Base-by-base conservation (phyloP, 2,888 invertebrate genomes). In the Agonopterix subpropinquella region DNA sequence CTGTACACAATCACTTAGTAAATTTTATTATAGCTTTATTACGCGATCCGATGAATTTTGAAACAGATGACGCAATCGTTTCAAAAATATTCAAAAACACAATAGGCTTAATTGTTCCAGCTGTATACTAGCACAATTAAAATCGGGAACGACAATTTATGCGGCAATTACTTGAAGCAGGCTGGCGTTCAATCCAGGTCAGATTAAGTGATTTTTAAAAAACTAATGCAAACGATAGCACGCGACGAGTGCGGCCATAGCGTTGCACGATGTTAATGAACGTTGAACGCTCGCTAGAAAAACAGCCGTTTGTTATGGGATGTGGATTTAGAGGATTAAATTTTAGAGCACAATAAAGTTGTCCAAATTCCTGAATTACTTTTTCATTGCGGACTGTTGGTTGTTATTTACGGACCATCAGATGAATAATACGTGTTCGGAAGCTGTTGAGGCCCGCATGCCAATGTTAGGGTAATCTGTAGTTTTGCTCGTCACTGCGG, bases 121-220 rank as follows among this genome's bases (percentile, higher is more conserved):
- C 15, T 39, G 39, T 39, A 39, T n/a, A n/a, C 39, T n/a, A 39
- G 70, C 60, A 80, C 77, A 77, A 82, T 77, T 77, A 77, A 79
- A 74, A 76, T 64, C 65, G 73, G 69, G 67, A 69, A 68, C 78
- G 72, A 77, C 70, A 80, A 82, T 81, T 82, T 83, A 83, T 84
- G 73, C 82, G 77, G 83, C 82, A 82, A 82, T 84, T 81, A 84
- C 70, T 77, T 76, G 77, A 70, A 76, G 80, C 77, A 75, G 70
- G 69, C 74, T 74, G 69, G 65, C 79, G 74, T 79, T 80, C 80
- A 73, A 85, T 83, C 76, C 78, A 75, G 84, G 83, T 84, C 85
- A 82, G 80, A 83, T 80, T 80, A 81, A 86, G 82, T 84, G 83
- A 81, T 84, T 84, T 80, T 84, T 77, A 74, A 80, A 75, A 82